Evolutionary conservation across 2,113 vertebrate species (phyloP).

Genomic region (Menura novaehollandiae): DNA sequence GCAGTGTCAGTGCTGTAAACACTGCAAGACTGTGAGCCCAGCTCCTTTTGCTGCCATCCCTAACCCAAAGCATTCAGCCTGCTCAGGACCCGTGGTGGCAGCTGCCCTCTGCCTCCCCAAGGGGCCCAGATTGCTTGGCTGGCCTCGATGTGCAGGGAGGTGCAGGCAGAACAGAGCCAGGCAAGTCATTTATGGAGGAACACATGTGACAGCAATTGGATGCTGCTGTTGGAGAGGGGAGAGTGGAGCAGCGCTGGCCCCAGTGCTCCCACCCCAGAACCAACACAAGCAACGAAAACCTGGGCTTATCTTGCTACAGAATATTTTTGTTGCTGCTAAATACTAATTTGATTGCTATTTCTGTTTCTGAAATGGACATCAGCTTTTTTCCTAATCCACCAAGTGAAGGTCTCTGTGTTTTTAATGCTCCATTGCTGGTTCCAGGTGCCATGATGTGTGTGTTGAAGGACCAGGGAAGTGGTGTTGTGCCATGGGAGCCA

Average conservation of each 20-base stretch:
- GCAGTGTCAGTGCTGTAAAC: background rate
- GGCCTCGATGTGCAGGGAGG: background rate
- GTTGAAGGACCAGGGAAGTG: no score
- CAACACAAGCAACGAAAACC: background rate
- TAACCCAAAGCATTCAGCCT: background rate
- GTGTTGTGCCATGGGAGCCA: background rate
- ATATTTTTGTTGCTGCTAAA: background rate
- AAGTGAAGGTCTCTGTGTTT: background rate
- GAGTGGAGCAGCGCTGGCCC: background rate
- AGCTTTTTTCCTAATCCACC: background rate
- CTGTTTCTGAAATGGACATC: background rate
- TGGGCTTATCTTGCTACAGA: background rate
- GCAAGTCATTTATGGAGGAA: background rate
- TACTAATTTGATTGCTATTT: background rate
- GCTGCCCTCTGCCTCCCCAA: background rate
- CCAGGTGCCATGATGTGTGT: fast-evolving
- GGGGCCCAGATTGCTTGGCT: background rate
- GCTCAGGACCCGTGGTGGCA: fast-evolving
- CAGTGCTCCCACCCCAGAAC: background rate
- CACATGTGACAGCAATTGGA: background rate
- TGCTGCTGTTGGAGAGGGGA: background rate
- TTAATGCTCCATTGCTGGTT: fast-evolving
- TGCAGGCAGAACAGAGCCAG: background rate
- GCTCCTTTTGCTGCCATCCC: background rate
- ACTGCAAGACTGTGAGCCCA: background rate